Evolutionary conservation across 2,113 vertebrate species (phyloP).

Genomic region (Coregonus clupeaformis): DNA sequence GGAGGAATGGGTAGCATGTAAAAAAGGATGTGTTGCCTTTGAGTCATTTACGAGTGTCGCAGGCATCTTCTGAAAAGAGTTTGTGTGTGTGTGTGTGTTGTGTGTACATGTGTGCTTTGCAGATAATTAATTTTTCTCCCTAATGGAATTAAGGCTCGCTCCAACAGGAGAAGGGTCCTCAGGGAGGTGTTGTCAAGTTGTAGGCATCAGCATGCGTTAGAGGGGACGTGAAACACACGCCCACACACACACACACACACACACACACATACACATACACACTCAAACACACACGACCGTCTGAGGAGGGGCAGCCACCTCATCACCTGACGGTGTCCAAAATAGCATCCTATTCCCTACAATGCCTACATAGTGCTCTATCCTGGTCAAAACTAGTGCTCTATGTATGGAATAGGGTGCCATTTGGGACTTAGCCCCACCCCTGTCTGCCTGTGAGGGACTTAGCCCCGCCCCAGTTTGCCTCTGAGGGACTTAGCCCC

Average conservation of each 20-base stretch:
- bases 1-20: not conserved
- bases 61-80: not conserved
- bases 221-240: not conserved
- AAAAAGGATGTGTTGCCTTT: not conserved
- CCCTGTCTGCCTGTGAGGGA: no score
- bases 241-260: no score
- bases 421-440: not conserved
- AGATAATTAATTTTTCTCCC: constrained; percentile 40
- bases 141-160: constrained; percentile 44
- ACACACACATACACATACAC: no score
- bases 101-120: not conserved
- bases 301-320: no score
- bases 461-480: no score
- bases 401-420: no score
- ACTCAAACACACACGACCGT: no score
- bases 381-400: no score
- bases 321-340: no score
- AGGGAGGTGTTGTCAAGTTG: constrained; percentile 35
- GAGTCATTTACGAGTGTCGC: not conserved
- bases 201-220: constrained; percentile 33
- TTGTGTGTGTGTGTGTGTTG: not conserved
- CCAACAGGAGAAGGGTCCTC: constrained; percentile 30
- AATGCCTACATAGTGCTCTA: no score
- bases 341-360: no score
- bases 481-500: no score